A percentile compares a stretch with the other conserved stretches of the same genome.
These are phyloP conservation scores for Volucella bombylans DNA, from an alignment of 2,888 invertebrate genomes.

Conservation along the genomic window DNA sequence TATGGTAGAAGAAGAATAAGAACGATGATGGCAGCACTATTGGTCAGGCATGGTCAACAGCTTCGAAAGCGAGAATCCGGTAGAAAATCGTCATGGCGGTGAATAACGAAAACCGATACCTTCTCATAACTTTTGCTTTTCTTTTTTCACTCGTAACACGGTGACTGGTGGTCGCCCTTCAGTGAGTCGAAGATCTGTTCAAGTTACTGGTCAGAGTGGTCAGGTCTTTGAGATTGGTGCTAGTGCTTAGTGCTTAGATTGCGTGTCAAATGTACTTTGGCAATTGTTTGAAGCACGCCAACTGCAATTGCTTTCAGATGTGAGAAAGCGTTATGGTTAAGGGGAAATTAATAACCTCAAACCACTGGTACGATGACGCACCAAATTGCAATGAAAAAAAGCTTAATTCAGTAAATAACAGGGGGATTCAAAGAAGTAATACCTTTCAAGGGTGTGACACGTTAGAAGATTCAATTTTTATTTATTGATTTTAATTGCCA, in stretches of 20 bases:
- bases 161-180: slow-evolving; percentile 16
- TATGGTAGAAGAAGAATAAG: not conserved
- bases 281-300: slow-evolving; percentile 37
- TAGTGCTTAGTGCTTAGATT: slow-evolving; percentile 3
- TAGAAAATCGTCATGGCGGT: not conserved
- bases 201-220: too few species aligned
- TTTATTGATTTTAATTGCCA: too few species aligned
- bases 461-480: too few species aligned
- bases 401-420: too few species aligned
- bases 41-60: too few species aligned
- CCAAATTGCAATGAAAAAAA: too few species aligned
- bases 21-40: too few species aligned
- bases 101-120: slow-evolving; percentile 8
- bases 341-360: slow-evolving; percentile 14
- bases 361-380: too few species aligned
- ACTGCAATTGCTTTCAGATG: slow-evolving; percentile 12
- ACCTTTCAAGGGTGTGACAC: too few species aligned
- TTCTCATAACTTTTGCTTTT: slow-evolving; percentile 36
- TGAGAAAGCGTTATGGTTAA: slow-evolving; percentile 22
- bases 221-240: too few species aligned
- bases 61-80: too few species aligned
- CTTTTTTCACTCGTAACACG: slow-evolving; percentile 24
- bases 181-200: slow-evolving; percentile 4
- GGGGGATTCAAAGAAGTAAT: too few species aligned
- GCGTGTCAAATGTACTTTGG: slow-evolving; percentile 39